Conservation (phyloP, 2,888 invertebrate species). For the Drosophila gaucha region DNA sequence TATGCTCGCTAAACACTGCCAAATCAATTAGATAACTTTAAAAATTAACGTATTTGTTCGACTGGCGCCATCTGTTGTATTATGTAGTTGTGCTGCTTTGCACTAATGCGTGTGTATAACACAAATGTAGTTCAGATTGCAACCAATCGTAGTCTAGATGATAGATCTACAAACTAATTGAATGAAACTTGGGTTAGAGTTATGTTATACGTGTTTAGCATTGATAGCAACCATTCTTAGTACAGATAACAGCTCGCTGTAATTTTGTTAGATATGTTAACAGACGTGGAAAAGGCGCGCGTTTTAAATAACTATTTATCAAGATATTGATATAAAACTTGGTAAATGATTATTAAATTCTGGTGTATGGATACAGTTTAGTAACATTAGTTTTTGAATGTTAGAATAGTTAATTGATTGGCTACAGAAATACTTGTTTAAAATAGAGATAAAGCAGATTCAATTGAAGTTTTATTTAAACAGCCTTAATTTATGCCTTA, state of each 20-base stretch:
- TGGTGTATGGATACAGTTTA: too few relatives aligned
- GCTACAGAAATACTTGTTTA: too few relatives aligned
- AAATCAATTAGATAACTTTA: neutral
- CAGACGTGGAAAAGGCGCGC: neutral
- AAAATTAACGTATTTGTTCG: neutral
- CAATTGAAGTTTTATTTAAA: neutral
- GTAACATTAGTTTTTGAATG: too few relatives aligned
- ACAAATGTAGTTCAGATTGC: constrained; percentile 4
- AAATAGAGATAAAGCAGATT: too few relatives aligned
- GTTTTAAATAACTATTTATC: neutral
- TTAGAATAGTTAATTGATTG: neutral
- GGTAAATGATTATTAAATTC: too few relatives aligned
- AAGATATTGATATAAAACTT: neutral
- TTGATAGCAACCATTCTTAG: constrained; percentile 17
- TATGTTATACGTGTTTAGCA: neutral
- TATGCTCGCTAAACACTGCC: neutral
- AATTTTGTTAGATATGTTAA: neutral
- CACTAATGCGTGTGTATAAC: neutral
- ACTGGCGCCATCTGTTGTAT: constrained; percentile 34
- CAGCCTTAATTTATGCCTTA: neutral
- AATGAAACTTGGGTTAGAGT: too few relatives aligned
- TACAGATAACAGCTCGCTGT: neutral
- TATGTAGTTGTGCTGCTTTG: neutral
- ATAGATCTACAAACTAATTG: neutral
- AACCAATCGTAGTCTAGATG: neutral